Evolutionary conservation across 2,888 invertebrate species (phyloP).

Genomic region (Spodoptera picta): DNA sequence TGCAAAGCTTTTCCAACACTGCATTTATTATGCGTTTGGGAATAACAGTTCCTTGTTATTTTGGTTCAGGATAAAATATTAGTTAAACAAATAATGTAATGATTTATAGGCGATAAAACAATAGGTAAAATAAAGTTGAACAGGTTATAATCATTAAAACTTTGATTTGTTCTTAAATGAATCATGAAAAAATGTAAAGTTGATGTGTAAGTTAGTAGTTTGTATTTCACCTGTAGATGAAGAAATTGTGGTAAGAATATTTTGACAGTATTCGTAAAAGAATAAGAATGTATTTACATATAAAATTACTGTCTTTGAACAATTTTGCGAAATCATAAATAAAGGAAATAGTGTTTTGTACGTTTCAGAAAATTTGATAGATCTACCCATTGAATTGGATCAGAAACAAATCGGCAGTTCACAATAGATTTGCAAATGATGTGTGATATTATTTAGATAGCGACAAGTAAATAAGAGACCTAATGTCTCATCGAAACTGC

Average conservation of each 20-base stretch:
- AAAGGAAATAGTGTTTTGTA: constrained; percentile 45
- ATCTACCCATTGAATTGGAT: constrained; percentile 72
- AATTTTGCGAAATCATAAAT: constrained; percentile 35
- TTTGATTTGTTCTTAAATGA: constrained; percentile 45
- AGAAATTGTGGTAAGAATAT: constrained; percentile 14
- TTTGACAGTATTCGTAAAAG: constrained; percentile 9
- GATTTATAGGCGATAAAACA: constrained; percentile 28
- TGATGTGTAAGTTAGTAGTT: constrained; percentile 49
- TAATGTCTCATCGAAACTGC: constrained; percentile 75
- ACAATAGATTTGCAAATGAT: constrained; percentile 50
- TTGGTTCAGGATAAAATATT: constrained; percentile 17
- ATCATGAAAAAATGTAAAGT: constrained; percentile 44
- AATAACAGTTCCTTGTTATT: constrained; percentile 37
- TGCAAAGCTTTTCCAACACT: constrained; percentile 46
- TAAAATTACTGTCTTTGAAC: constrained; percentile 14
- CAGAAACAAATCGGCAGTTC: constrained; percentile 83
- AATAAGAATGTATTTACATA: constrained; percentile 6
- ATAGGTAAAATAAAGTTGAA: constrained; percentile 36
- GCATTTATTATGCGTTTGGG: constrained; percentile 23
- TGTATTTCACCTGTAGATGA: constrained; percentile 32
- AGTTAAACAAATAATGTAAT: constrained; percentile 22
- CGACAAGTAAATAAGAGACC: constrained; percentile 49
- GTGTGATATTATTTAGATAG: constrained; percentile 40
- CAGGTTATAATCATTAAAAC: constrained; percentile 22
- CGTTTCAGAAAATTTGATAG: constrained; percentile 72